phyloP scores from a whole-genome alignment of 2,113 vertebrate genomes.

The Grallaria varia region DNA sequence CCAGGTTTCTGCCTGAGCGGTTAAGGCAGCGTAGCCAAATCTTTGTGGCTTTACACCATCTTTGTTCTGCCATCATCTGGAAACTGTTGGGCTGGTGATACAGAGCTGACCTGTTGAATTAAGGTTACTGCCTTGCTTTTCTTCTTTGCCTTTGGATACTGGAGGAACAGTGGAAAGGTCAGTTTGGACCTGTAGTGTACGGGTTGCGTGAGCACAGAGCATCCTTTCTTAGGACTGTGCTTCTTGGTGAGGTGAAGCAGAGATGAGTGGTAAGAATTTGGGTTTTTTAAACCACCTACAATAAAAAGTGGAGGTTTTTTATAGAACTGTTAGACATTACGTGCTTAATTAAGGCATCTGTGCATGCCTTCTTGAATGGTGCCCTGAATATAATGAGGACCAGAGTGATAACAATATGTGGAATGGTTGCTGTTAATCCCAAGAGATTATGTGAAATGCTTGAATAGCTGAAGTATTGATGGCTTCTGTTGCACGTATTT shows the following conservation, averaged over 20 bases:
- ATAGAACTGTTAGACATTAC: background rate
- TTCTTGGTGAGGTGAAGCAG: background rate
- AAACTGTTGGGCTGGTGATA: background rate
- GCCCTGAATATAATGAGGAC: background rate
- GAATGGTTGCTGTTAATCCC: background rate
- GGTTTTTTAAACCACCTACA: background rate
- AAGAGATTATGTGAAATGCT: background rate
- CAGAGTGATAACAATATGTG: background rate
- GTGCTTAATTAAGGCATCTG: background rate
- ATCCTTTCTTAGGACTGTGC: background rate
- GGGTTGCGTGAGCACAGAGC: background rate
- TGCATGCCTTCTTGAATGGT: background rate
- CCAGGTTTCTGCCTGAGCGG: background rate
- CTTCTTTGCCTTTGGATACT: background rate
- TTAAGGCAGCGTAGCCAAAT: background rate
- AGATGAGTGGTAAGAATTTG: background rate
- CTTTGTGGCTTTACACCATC: background rate
- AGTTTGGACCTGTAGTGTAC: no score
- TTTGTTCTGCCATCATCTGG: background rate
- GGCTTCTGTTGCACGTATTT: background rate
- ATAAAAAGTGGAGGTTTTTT: background rate
- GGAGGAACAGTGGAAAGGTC: fast-evolving
- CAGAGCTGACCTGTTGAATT: background rate
- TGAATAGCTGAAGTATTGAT: background rate
- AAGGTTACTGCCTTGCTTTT: background rate